Evolutionary conservation across 2,797 vertebrate genomes (phyloP).

Genomic region (Petrocephalus sullivani): DNA sequence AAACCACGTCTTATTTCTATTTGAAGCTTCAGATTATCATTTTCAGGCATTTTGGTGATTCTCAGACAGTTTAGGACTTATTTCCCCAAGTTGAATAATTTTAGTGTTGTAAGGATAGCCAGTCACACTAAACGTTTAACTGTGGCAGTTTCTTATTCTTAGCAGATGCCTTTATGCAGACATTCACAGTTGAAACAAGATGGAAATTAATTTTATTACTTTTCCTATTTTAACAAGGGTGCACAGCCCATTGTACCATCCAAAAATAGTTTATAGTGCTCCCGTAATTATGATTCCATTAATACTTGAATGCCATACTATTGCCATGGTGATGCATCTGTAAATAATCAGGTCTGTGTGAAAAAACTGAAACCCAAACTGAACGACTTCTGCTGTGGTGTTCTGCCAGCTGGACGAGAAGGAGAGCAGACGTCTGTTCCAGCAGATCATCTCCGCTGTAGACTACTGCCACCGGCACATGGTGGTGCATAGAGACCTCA

Average conservation of each 20-base stretch:
- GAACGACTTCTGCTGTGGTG: slow-evolving; percentile 28
- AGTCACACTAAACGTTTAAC: not conserved
- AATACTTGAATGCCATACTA: not conserved
- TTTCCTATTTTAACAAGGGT: not conserved
- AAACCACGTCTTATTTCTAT: not conserved
- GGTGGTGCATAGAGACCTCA: slow-evolving; percentile 97
- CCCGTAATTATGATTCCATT: not conserved
- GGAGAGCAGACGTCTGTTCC: slow-evolving; percentile 92
- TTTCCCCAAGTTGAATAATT: not conserved
- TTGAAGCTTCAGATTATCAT: not conserved
- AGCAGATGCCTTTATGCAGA: not conserved
- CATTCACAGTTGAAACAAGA: not conserved
- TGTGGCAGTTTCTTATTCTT: not conserved
- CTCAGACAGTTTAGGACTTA: not conserved
- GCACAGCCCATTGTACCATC: not conserved
- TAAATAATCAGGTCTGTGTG: not conserved
- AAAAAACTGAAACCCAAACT: not conserved
- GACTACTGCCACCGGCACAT: slow-evolving; percentile 98
- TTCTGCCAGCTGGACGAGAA: slow-evolving; percentile 85
- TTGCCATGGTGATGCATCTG: not conserved
- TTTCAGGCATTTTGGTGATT: not conserved
- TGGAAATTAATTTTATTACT: too few species aligned
- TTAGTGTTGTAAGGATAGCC: not conserved
- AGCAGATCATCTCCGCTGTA: slow-evolving; percentile 97
- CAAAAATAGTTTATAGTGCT: not conserved